A percentile compares a stretch with the other conserved stretches of the same genome.
Evolutionary conservation across 2,113 vertebrate species (phyloP).

Genomic region (Melierax canorus): DNA sequence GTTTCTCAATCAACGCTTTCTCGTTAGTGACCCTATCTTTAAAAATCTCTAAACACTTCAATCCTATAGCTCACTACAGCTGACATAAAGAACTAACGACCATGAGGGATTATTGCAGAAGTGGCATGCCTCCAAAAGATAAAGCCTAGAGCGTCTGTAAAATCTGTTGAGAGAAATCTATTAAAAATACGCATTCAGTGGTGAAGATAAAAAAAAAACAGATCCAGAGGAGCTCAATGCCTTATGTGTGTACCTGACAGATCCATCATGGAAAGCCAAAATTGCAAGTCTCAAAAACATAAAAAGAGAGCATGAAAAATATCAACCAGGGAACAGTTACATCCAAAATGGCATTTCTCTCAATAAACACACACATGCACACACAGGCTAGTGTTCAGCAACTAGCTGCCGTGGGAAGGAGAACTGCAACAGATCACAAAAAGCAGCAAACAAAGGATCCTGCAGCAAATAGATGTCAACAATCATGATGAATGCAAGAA

Average conservation of each 20-base stretch:
- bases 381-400: background rate
- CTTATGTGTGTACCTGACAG: background rate
- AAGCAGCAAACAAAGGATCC: slow-evolving; percentile 25
- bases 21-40: background rate
- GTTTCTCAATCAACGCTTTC: slow-evolving; percentile 33
- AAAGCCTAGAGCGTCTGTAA: background rate
- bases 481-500: background rate
- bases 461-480: slow-evolving; percentile 22
- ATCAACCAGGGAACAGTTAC: background rate
- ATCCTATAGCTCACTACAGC: background rate
- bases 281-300: background rate
- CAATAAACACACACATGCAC: background rate
- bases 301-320: background rate
- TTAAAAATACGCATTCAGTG: background rate
- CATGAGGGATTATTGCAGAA: background rate
- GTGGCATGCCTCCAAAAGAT: background rate
- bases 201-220: background rate
- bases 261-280: background rate
- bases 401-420: background rate
- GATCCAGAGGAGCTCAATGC: background rate
- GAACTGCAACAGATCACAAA: slow-evolving; percentile 11
- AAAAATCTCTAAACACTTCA: background rate
- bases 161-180: background rate
- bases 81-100: background rate
- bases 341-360: background rate